phyloP scores from a whole-genome alignment of 2,888 invertebrate species.

The Rhingia campestris region DNA sequence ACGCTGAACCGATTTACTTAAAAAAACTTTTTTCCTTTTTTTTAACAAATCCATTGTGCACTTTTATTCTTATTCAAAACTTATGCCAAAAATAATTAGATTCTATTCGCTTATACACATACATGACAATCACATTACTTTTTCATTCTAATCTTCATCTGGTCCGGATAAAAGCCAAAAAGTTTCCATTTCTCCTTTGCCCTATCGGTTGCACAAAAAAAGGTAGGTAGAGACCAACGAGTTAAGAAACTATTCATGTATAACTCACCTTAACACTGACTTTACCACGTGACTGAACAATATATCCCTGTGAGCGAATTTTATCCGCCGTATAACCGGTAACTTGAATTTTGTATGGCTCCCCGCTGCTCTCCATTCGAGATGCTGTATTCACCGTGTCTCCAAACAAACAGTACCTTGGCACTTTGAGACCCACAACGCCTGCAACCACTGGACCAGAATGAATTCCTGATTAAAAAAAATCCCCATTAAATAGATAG shows the following conservation, averaged over 20 bases:
- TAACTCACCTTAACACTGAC: constrained; percentile 89
- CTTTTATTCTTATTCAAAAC: constrained; percentile 56
- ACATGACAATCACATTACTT: not conserved
- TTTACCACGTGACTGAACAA: constrained; percentile 87
- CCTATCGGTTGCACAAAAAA: constrained; percentile 83
- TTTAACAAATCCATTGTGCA: constrained; percentile 35
- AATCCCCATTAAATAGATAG: not conserved
- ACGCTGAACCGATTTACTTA: too few species aligned
- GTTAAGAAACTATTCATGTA: not conserved
- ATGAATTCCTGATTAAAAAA: constrained; percentile 86
- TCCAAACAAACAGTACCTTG: constrained; percentile 94
- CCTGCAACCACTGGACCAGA: constrained; percentile 95
- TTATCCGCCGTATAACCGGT: constrained; percentile 88
- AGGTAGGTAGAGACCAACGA: too few species aligned
- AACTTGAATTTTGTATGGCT: constrained; percentile 90
- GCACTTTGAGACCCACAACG: constrained; percentile 92
- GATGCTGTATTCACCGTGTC: constrained; percentile 96
- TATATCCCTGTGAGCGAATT: constrained; percentile 87
- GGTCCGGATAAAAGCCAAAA: constrained; percentile 89
- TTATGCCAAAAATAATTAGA: constrained; percentile 22
- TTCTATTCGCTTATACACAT: not conserved
- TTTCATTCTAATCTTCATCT: constrained; percentile 76
- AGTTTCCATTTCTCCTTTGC: constrained; percentile 94
- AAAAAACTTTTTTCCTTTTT: constrained; percentile 6
- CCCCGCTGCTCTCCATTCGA: constrained; percentile 89